Base-by-base conservation (phyloP, 35 echinoderm and acorn worm genomes). In the Apostichopus californicus region DNA sequence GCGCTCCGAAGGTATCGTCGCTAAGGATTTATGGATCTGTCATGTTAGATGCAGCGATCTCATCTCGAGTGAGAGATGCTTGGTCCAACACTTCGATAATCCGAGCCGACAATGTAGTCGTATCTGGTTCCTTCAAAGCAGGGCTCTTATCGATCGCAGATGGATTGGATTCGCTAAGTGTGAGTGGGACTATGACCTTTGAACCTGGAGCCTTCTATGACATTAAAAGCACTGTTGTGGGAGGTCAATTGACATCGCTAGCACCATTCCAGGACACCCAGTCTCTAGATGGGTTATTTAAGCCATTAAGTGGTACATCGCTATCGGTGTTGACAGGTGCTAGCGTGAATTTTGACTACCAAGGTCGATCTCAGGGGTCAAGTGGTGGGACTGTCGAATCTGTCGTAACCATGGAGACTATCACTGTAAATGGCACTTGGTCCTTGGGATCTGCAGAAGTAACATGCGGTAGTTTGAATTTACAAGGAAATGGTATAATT, bases 351-450 rank as follows among this genome's bases (percentile, higher is more conserved):
- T 64, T 94, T 61, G 83, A 94, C 61, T 94, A 80, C 26, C 60
- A 88, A 58, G 95, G 95, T 5, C 82, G 81, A 56, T 52, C 89
- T n/a, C 54, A 56, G 17, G 63, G 52, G n/a, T 21, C 78, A 63
- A 80, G 56, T 15, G 87, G 78, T 17, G 92, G 95, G 0, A 92
- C 92, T 73, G 83, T 80, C 11, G 58, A 77, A 66, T 94, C 95
- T 14, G 17, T 73, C 59, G 23, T 96, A 46, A 18, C 21, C 0
- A 83, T 92, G 46, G 77, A 87, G 15, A 61, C 20, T 17, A 58
- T 98, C 72, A 87, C 23, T 4, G 65, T 98, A 6, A 55, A 92
- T 86, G 94, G 94, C 26, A 86, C 79, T 2, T 87, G 92, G 75
- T 73, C 65, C 15, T 75, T 87, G 8, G 91, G 94, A 20, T 92